These are phyloP conservation scores for Trilocha varians DNA, from an alignment of 2,888 invertebrate species.

Conservation along the genomic window DNA sequence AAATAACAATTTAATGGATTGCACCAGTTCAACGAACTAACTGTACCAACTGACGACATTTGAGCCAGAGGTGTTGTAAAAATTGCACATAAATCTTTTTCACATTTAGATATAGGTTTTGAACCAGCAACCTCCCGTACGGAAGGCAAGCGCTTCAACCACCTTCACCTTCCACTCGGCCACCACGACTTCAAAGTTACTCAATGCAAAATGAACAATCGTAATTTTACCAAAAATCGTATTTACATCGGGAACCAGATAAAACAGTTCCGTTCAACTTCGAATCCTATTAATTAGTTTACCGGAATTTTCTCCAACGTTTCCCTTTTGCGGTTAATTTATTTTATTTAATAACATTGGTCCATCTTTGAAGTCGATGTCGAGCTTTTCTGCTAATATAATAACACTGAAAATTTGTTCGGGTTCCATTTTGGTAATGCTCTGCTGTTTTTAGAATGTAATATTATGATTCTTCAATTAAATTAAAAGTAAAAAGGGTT, in stretches of 20 bases:
- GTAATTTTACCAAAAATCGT: not conserved
- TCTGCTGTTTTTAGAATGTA: too few species aligned
- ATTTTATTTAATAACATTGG: slow-evolving; percentile 22
- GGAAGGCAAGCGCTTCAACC: too few species aligned
- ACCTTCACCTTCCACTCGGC: not conserved
- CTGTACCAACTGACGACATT: too few species aligned
- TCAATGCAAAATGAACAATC: not conserved
- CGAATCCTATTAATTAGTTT: slow-evolving; percentile 10
- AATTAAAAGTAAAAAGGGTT: too few species aligned
- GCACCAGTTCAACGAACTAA: too few species aligned
- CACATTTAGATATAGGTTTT: too few species aligned
- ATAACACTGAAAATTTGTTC: slow-evolving; percentile 12
- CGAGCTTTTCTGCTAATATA: slow-evolving; percentile 19
- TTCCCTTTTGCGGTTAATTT: slow-evolving; percentile 16
- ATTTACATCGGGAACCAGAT: not conserved
- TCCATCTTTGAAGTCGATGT: slow-evolving; percentile 12
- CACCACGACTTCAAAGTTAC: not conserved
- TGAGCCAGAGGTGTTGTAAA: too few species aligned
- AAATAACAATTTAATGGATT: too few species aligned
- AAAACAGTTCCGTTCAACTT: not conserved
- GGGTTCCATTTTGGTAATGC: too few species aligned
- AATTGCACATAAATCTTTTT: too few species aligned
- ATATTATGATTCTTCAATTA: too few species aligned
- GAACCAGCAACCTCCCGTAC: too few species aligned
- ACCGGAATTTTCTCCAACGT: slow-evolving; percentile 8